Percentiles rank a stretch among this genome's conserved stretches.
Evolutionary conservation across 2,113 vertebrate genomes (phyloP).

Genomic region (Melanerpes aurifrons): DNA sequence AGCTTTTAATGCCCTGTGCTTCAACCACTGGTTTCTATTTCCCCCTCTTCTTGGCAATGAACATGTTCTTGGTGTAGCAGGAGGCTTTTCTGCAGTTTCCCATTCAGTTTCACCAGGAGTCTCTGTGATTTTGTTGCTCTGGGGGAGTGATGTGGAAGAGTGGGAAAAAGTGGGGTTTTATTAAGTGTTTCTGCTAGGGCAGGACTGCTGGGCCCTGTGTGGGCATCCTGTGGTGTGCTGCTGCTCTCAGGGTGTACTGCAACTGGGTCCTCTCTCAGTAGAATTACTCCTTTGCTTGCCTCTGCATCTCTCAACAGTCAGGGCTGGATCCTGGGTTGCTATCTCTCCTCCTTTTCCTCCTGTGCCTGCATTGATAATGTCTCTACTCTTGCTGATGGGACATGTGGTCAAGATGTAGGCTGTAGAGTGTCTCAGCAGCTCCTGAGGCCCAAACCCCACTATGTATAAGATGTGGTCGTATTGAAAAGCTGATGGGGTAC

Average conservation of each 20-base stretch:
- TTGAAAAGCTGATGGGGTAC: background rate
- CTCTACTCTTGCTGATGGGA: background rate
- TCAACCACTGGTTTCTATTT: background rate
- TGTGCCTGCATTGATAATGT: fast-evolving
- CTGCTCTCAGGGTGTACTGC: background rate
- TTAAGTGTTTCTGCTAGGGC: background rate
- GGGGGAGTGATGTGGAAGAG: background rate
- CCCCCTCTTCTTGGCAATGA: background rate
- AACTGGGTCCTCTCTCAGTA: background rate
- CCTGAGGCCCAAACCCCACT: background rate
- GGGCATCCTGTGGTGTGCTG: too few relatives aligned
- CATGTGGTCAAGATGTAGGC: fast-evolving
- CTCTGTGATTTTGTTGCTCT: background rate
- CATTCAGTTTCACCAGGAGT: background rate
- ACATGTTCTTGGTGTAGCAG: background rate
- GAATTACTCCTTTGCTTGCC: background rate
- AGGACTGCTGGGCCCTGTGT: fast-evolving
- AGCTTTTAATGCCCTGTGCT: background rate
- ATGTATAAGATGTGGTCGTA: fast-evolving
- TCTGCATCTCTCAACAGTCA: background rate
- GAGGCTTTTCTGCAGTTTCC: background rate
- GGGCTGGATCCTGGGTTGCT: background rate
- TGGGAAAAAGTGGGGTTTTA: background rate
- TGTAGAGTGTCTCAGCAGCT: background rate
- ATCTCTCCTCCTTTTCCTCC: background rate